phyloP scores from a whole-genome alignment of 2,797 vertebrate species.

The Scarus forsteni region DNA sequence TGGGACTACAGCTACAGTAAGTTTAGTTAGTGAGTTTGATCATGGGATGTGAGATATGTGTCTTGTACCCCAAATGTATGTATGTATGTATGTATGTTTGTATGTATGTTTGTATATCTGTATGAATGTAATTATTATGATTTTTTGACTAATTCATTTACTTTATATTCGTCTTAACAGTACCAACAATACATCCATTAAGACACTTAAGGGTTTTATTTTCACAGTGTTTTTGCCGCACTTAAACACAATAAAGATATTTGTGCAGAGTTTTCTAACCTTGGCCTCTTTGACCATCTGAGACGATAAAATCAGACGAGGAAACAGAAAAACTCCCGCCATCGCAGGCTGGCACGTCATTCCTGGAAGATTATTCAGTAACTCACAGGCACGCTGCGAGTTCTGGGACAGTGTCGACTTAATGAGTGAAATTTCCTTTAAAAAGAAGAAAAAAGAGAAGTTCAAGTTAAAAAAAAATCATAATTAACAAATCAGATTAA shows the following conservation, averaged over 20 bases:
- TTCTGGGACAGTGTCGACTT: constrained; percentile 27
- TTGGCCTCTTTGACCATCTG: constrained; percentile 21
- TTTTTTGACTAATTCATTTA: too few relatives aligned
- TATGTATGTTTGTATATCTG: too few relatives aligned
- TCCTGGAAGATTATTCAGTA: constrained; percentile 35
- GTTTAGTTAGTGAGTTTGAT: too few relatives aligned
- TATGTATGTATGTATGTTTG: too few relatives aligned
- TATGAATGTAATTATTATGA: too few relatives aligned
- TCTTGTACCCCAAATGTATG: too few relatives aligned
- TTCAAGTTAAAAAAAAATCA: rapidly evolving
- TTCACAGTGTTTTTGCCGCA: too few relatives aligned
- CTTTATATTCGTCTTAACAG: too few relatives aligned
- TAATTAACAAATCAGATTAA: neutral
- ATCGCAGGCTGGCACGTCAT: constrained; percentile 29
- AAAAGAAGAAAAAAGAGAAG: neutral
- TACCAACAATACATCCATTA: too few relatives aligned
- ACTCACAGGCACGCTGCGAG: constrained; percentile 24
- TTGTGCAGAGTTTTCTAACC: neutral
- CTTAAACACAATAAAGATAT: neutral
- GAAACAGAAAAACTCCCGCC: constrained; percentile 40
- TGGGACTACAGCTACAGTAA: too few relatives aligned
- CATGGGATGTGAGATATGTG: too few relatives aligned
- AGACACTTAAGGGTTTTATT: too few relatives aligned
- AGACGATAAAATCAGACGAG: constrained; percentile 25
- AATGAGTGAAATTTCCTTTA: constrained; percentile 33